Percentiles rank a stretch among this genome's conserved stretches.
Conservation (phyloP, 2,888 invertebrate genomes). For the Andrena trimmerana region DNA sequence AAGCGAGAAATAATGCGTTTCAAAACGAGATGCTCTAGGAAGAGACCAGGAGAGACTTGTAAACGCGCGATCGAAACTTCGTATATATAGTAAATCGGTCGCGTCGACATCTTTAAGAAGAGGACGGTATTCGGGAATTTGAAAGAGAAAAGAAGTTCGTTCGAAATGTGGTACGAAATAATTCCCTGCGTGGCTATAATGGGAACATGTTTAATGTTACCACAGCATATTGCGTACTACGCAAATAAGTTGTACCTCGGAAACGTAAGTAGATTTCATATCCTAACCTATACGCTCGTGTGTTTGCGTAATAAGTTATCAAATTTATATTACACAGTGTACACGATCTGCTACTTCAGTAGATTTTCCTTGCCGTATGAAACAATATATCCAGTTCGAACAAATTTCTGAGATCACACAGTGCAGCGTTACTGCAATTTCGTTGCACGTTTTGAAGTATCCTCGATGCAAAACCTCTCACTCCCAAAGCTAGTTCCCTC, state of each 20-base stretch:
- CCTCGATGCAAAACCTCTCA: too few relatives aligned
- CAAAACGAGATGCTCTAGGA: background rate
- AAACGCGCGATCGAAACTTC: background rate
- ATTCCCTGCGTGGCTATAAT: constrained; percentile 70
- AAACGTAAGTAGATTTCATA: constrained; percentile 47
- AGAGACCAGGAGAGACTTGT: too few relatives aligned
- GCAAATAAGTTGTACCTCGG: background rate
- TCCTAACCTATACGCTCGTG: constrained; percentile 51
- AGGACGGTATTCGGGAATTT: background rate
- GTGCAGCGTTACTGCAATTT: too few relatives aligned
- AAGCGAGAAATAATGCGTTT: background rate
- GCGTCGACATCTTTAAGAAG: background rate
- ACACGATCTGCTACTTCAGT: too few relatives aligned
- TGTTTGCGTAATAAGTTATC: background rate
- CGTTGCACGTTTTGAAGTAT: too few relatives aligned
- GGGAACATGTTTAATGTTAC: constrained; percentile 3
- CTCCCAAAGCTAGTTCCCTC: too few relatives aligned
- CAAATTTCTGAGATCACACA: too few relatives aligned
- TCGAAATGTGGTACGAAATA: constrained; percentile 78
- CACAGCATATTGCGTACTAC: background rate
- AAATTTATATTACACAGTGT: background rate
- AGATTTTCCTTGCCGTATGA: too few relatives aligned
- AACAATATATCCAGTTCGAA: too few relatives aligned
- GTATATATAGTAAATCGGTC: background rate
- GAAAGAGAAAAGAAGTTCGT: background rate